A percentile compares a stretch with the other conserved stretches of the same genome.
phyloP scores from a whole-genome alignment of 2,113 vertebrate genomes.

The Epinephelus fuscoguttatus region DNA sequence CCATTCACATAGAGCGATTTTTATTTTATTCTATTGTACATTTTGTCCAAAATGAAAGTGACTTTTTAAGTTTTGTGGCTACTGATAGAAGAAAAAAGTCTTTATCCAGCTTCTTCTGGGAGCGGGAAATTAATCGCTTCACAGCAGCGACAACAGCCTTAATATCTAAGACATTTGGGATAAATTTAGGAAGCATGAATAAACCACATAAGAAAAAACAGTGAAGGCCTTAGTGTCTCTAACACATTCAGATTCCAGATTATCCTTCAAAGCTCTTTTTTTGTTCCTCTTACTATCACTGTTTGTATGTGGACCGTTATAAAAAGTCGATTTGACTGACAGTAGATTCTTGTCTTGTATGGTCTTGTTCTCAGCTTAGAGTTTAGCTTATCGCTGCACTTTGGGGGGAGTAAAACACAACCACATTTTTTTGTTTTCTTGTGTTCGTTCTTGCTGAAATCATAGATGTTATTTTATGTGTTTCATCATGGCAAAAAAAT shows the following conservation, averaged over 20 bases:
- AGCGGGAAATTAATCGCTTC: constrained; percentile 20
- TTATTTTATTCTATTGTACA: neutral
- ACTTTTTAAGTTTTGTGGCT: neutral
- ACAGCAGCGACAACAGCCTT: constrained; percentile 2
- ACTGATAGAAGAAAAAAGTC: neutral
- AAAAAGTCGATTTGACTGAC: constrained; percentile 34
- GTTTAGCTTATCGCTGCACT: constrained; percentile 9
- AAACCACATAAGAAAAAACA: neutral
- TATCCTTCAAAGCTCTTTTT: constrained; percentile 25
- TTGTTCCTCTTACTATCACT: neutral
- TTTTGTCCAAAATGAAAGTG: neutral
- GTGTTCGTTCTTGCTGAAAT: constrained; percentile 33
- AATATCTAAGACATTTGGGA: neutral
- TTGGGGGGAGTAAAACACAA: neutral
- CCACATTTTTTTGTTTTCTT: constrained; percentile 35
- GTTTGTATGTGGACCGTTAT: constrained; percentile 3
- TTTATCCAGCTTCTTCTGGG: neutral
- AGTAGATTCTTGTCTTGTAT: neutral
- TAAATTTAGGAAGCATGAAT: constrained; percentile 5
- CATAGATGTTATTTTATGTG: constrained; percentile 22
- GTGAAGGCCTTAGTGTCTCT: constrained; percentile 4
- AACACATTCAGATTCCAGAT: constrained; percentile 8
- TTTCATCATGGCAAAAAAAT: constrained; percentile 38
- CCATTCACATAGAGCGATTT: neutral
- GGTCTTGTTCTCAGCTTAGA: constrained; percentile 37